Evolutionary conservation across 2,888 invertebrate species (phyloP), one percentile per base, ranked within the genome.

Genomic region (Aphidoletes aphidimyza): DNA sequence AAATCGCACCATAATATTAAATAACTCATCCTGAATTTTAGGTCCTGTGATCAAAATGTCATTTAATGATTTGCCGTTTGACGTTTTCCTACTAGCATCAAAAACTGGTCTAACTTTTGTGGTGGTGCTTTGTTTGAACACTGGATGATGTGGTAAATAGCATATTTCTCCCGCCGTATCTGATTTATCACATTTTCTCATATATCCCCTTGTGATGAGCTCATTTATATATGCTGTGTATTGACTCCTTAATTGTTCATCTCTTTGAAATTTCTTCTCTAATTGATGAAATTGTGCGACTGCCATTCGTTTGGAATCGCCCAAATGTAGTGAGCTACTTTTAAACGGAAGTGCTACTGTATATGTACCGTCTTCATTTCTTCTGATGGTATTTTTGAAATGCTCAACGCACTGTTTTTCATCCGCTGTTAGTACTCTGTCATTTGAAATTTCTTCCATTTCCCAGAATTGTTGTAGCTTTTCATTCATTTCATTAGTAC

Each of bases 31-130:
- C 45, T 86, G 85, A 26, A 86, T 37, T 14, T 22, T 69, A 17
- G 85, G 84, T 17, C 86, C 86, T 2, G 83, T 36, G 22, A 81
- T 49, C 34, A 84, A 17, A 22, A 85, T 37, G 19, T 86, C 85
- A 42, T 86, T 85, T 5, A 85, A 34, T 9, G 85, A 85, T 47
- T 69, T 37, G 19, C 85, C 84, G 49, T 26, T 54, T 17, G 78
- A 30, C 22, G 85, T 39, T 59, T 85, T 84, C 0, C 37, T 36
- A 1, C 85, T 84, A 1, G 81, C 85, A 39, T 86, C 84, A 83
- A 86, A 85, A 0, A 86, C 85, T 19, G 84, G 84, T 42, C 85
- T 19, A 0, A 85, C 26, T 81, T 85, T 85, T 34, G 84, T 85
- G 0, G 85, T 84, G 0, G 84, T 85, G 19, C 83, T 83, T 19